Evolutionary conservation across 2,113 vertebrate genomes (phyloP), one percentile per base, ranked within the genome.

Genomic region (Suricata suricatta): DNA sequence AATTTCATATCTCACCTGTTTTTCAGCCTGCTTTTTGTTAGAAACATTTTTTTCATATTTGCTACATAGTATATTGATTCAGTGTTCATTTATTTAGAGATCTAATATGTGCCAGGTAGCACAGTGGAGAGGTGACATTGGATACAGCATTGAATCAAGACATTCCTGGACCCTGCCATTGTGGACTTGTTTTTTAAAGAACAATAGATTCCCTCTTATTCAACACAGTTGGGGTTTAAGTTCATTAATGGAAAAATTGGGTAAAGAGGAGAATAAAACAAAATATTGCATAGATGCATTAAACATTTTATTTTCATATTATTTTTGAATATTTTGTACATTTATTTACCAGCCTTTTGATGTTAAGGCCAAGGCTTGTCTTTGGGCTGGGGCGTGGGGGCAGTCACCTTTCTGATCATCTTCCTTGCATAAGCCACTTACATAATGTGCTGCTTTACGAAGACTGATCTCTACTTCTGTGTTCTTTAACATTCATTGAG

Each of bases 401-500:
- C 21, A 2, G 3, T 16, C 8, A 31, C 14, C 29, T 10, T n/a
- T 86, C 47, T 66, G 41, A 2, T 68, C n/a, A 6, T 64, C 44
- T 50, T 47, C 33, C 38, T 50, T 86, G 91, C n/a, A 68, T 29
- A 72, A 90, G 52, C 35, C 19, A 71, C 14, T 35, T 3, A 44
- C 5, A 35, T 29, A 23, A 68, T 69, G 38, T 89, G 77, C 89
- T 72, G 0, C 93, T 95, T 95, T 60, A 69, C 5, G 2, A 81
- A 89, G 47, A 79, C 82, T 89, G 35, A 81, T 74, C 82, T 89
- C 44, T 84, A 35, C 17, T 79, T 71, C 71, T 92, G 60, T 90
- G 90, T 93, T 88, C 79, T 83, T 64, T 84, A 57, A 86, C 66
- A 91, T 93, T 83, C 68, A 15, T 13, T 33, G 57, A 83, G 86